Base-by-base conservation (phyloP, 1,140 invertebrate species). In the Papilio dardanus region DNA sequence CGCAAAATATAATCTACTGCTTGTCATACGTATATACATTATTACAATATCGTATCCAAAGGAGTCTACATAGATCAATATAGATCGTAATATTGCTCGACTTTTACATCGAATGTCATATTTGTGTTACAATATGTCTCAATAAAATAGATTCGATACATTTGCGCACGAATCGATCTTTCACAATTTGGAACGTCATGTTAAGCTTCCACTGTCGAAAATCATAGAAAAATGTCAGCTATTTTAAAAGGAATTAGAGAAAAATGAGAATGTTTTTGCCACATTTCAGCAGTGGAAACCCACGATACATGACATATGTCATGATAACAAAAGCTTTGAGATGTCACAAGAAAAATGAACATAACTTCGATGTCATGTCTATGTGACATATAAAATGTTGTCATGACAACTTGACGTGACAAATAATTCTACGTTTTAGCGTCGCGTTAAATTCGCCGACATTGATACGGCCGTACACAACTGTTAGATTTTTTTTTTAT, bases 21-120 rank as follows among this genome's bases (percentile, higher is more conserved):
- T 87, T 84, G 81, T 90, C 90, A 92, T 92, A 92, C 92, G 92
- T 92, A 92, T 92, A 85, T 93, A 93, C 92, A 93, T 86, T 90
- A 88, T 93, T 92, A 92, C 88, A 92, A 84, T 81, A 86, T 84
- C 84, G 81, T 86, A 89, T 89, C 78, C 85, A 92, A 88, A 83
- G 86, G 82, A 88, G 83, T 90, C 86, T 92, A 88, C 83, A 84
- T 85, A 86, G 79, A 79, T 87, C 76, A 84, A 79, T 83, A n/a
- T n/a, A n/a, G n/a, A n/a, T n/a, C n/a, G n/a, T n/a, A n/a, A 85
- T 85, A 87, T 83, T 89, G 80, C 24, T 30, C 30, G 19, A 35
- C 58, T 87, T 81, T 86, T 81, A 85, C 78, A 81, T 76, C 74
- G 79, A 78, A 81, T 83, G 78, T 80, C 85, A 80, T 76, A 69